These are phyloP conservation scores for Procambarus virginalis DNA, from an alignment of 1,140 invertebrate genomes.

Conservation along the genomic window DNA sequence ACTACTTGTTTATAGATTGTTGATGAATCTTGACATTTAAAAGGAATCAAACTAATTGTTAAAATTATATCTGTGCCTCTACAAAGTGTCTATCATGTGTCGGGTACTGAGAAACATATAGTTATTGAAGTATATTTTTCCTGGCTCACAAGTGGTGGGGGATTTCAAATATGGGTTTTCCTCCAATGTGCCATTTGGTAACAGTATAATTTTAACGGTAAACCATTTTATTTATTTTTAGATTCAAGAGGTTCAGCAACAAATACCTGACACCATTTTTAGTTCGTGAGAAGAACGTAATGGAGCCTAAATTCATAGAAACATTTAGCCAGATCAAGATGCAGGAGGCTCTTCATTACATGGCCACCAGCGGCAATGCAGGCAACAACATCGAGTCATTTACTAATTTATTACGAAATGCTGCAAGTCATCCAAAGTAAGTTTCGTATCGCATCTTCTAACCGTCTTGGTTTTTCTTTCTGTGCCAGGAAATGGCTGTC, in stretches of 20 bases:
- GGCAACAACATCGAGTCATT: constrained; percentile 90
- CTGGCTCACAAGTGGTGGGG: no score
- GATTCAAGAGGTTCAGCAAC: constrained; percentile 95
- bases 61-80: no score
- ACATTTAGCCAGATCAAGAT: constrained; percentile 95
- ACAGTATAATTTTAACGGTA: background rate
- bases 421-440: constrained; percentile 29
- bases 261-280: constrained; percentile 92
- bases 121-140: no score
- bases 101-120: background rate
- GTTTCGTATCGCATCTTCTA: background rate
- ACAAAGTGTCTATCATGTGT: no score
- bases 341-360: constrained; percentile 93
- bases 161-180: no score
- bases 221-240: constrained; percentile 72
- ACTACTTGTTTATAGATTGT: no score
- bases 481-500: background rate
- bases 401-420: constrained; percentile 86
- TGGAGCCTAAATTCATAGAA: constrained; percentile 94
- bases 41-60: no score
- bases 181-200: background rate
- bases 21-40: no score
- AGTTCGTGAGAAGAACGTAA: constrained; percentile 87
- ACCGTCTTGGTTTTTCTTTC: background rate
- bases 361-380: constrained; percentile 87